Conservation (phyloP, 2,113 vertebrate species). For the Zosterops borbonicus region DNA sequence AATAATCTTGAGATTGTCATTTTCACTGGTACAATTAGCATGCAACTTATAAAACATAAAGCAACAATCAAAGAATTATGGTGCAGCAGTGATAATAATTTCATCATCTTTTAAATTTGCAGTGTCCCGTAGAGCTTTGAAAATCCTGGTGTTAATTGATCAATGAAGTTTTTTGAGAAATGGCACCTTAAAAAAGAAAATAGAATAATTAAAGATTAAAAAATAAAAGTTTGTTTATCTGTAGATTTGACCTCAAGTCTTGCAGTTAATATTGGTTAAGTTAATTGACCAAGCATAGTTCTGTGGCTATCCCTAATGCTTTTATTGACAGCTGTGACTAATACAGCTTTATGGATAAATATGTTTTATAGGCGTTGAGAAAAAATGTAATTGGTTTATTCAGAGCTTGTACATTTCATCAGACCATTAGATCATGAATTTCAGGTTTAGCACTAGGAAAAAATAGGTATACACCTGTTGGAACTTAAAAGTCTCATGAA, state of each 20-base stretch:
- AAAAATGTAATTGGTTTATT: not conserved
- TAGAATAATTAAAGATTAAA: not conserved
- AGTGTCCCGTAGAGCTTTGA: not conserved
- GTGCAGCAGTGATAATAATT: not conserved
- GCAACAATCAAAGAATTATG: not conserved
- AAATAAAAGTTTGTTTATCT: not conserved
- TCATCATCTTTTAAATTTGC: not conserved
- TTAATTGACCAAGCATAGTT: not conserved
- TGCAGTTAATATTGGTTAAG: not conserved
- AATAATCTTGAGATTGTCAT: not conserved
- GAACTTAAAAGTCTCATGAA: not conserved
- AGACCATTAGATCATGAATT: not conserved
- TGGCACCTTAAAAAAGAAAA: not conserved
- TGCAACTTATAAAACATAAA: not conserved
- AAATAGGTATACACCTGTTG: not conserved
- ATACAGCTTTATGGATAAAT: not conserved
- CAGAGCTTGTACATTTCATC: not conserved
- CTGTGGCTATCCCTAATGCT: not conserved
- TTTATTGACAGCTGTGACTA: not conserved
- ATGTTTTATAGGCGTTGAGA: not conserved
- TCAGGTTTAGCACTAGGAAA: not conserved
- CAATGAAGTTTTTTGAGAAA: not conserved
- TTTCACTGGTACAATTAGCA: not conserved
- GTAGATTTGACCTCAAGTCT: not conserved
- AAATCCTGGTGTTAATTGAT: not conserved